Conservation (phyloP, 2,113 vertebrate genomes). For the Paedocypris sp. region DNA sequence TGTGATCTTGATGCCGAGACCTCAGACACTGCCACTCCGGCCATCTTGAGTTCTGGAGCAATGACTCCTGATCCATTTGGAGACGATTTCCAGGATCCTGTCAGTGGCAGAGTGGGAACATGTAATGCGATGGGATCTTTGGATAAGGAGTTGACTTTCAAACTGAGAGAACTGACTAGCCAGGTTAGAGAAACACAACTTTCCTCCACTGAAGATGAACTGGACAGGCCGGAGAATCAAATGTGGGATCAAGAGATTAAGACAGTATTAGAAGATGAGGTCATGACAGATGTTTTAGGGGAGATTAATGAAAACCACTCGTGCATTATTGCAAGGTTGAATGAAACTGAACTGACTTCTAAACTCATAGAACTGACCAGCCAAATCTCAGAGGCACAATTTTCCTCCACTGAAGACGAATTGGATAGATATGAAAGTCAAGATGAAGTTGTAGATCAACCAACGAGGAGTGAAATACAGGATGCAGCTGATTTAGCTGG, state of each 20-base stretch:
- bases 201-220: slow-evolving; percentile 15
- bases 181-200: slow-evolving; percentile 9
- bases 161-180: slow-evolving; percentile 6
- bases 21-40: slow-evolving; percentile 41
- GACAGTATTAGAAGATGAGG: background rate
- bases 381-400: slow-evolving; percentile 4
- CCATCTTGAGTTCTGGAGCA: slow-evolving; percentile 45
- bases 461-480: background rate
- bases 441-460: background rate
- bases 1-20: background rate
- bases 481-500: background rate
- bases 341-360: slow-evolving; percentile 9
- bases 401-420: slow-evolving; percentile 15
- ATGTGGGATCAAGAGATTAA: background rate
- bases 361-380: slow-evolving; percentile 11
- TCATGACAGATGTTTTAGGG: background rate
- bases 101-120: background rate
- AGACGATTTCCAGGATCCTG: background rate
- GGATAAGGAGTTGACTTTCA: slow-evolving; percentile 28
- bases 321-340: too few relatives aligned
- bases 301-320: background rate
- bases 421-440: background rate
- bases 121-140: background rate
- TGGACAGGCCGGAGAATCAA: background rate
- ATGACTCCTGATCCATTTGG: slow-evolving; percentile 37